Conservation (phyloP, 2,888 invertebrate species). For the Blera fallax region DNA sequence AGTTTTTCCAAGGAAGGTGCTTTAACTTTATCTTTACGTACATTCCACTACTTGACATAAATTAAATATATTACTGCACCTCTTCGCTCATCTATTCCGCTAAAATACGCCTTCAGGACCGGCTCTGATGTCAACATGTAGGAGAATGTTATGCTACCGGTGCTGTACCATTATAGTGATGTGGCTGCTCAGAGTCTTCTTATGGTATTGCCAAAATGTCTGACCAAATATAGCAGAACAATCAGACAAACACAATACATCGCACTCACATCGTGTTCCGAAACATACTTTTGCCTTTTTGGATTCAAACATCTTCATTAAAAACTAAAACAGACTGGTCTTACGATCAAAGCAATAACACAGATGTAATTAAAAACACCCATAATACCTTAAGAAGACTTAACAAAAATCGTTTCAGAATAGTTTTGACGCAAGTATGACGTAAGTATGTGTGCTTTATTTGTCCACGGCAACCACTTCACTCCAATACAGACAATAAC, state of each 20-base stretch:
- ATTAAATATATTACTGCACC: too few relatives aligned
- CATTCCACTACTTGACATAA: too few relatives aligned
- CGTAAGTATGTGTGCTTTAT: conserved; percentile 16
- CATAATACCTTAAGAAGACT: conserved; percentile 14
- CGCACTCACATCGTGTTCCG: conserved; percentile 33
- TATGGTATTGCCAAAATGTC: background rate
- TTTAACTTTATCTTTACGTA: too few relatives aligned
- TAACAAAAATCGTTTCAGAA: conserved; percentile 11
- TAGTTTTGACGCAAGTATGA: conserved; percentile 32
- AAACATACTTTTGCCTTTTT: conserved; percentile 11
- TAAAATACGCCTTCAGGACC: too few relatives aligned
- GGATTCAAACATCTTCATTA: conserved; percentile 23
- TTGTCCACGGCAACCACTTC: background rate
- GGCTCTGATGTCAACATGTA: too few relatives aligned
- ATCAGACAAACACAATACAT: conserved; percentile 23
- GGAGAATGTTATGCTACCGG: too few relatives aligned
- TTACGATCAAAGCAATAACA: background rate
- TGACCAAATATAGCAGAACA: background rate
- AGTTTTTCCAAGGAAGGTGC: too few relatives aligned
- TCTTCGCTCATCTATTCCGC: too few relatives aligned
- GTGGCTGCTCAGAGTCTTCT: too few relatives aligned
- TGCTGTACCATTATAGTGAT: too few relatives aligned
- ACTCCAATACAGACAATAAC: conserved; percentile 1
- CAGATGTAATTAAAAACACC: conserved; percentile 32
- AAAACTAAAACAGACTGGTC: conserved; percentile 4